Evolutionary conservation across 2,888 invertebrate genomes (phyloP).

Genomic region (Phalangium opilio): DNA sequence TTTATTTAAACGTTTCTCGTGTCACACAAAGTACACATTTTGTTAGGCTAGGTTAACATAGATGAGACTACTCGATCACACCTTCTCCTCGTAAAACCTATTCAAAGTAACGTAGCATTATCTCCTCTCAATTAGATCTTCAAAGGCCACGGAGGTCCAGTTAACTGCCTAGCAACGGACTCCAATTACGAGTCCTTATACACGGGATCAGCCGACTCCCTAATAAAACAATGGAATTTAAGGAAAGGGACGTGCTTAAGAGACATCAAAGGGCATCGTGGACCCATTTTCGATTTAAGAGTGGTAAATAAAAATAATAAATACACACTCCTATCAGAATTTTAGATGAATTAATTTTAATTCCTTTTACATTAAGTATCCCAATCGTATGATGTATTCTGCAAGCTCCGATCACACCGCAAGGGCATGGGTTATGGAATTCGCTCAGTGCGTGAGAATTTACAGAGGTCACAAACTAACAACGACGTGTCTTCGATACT

Average conservation of each 20-base stretch:
- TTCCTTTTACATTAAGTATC: conserved; percentile 30
- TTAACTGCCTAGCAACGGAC: conserved; percentile 36
- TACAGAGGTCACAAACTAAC: conserved; percentile 36
- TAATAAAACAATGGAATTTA: conserved; percentile 35
- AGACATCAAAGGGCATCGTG: conserved; percentile 32
- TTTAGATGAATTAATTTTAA: no score
- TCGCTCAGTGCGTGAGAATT: conserved; percentile 36
- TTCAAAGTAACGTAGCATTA: no score
- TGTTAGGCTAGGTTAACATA: no score
- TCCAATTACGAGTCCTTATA: conserved; percentile 30
- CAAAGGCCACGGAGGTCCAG: conserved; percentile 33
- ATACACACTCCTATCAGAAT: no score
- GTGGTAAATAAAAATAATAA: no score
- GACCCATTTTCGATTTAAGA: conserved; percentile 27
- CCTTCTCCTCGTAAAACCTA: no score
- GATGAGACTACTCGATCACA: no score
- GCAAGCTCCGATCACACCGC: conserved; percentile 37
- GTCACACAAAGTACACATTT: no score
- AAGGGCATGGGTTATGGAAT: conserved; percentile 38
- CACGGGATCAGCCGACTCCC: conserved; percentile 35
- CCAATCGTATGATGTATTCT: conserved; percentile 36
- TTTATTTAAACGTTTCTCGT: no score
- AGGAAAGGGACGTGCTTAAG: conserved; percentile 31
- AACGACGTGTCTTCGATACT: conserved; percentile 33
- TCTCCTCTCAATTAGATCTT: no score